These are phyloP conservation scores for Molanna angustata DNA, from an alignment of 2,888 invertebrate genomes.

Conservation along the genomic window DNA sequence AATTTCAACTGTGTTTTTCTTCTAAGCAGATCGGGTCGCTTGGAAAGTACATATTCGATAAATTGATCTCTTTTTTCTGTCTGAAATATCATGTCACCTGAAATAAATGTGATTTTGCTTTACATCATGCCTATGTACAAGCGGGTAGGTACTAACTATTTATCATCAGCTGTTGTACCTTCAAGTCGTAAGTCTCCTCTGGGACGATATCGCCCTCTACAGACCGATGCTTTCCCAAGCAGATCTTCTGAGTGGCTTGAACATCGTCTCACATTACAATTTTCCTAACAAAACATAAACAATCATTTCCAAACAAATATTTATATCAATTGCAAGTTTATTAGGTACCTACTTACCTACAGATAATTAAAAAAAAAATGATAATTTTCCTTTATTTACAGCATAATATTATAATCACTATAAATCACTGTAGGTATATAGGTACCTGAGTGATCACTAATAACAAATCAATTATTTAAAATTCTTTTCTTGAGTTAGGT, in stretches of 20 bases:
- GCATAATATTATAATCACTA: too few species aligned
- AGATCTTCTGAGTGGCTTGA: conserved; percentile 29
- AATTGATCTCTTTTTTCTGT: conserved; percentile 52
- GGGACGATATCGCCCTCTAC: conserved; percentile 7
- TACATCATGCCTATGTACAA: conserved; percentile 24
- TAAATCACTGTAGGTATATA: too few species aligned
- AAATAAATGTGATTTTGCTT: conserved; percentile 18
- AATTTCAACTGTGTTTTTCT: conserved; percentile 47
- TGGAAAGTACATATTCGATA: conserved; percentile 45
- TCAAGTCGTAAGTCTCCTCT: conserved; percentile 18
- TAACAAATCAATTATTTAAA: too few species aligned
- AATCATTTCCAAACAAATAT: background rate
- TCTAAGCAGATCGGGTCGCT: conserved; percentile 44
- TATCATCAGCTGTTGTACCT: conserved; percentile 13
- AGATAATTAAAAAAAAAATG: too few species aligned
- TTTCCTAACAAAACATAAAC: conserved; percentile 16
- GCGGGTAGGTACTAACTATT: background rate
- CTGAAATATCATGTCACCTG: conserved; percentile 33
- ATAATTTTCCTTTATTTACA: background rate
- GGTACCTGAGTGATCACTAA: too few species aligned
- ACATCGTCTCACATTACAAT: conserved; percentile 21
- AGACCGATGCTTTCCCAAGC: conserved; percentile 14
- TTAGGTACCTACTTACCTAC: too few species aligned
- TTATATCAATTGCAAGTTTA: background rate
- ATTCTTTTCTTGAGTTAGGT: too few species aligned